Evolutionary conservation across 2,888 invertebrate species (phyloP).

Genomic region (Mechanitis mazaeus): DNA sequence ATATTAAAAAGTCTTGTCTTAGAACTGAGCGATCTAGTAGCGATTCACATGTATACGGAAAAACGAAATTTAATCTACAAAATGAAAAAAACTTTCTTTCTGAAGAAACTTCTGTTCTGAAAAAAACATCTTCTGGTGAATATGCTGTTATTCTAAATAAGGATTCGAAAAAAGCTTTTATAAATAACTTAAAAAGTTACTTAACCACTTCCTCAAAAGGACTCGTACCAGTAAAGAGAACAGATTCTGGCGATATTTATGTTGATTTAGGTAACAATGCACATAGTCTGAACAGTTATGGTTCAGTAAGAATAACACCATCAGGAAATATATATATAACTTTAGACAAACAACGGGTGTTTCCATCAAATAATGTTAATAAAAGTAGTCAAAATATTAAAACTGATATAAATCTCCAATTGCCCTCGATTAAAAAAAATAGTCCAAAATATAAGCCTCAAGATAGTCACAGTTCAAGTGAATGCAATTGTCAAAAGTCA

Average conservation of each 20-base stretch:
- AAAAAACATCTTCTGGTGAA: conserved; percentile 44
- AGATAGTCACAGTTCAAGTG: conserved; percentile 29
- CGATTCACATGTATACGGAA: conserved; percentile 42
- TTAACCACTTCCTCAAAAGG: conserved; percentile 37
- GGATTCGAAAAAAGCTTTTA: conserved; percentile 43
- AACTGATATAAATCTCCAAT: background rate
- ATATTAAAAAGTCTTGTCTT: conserved; percentile 22
- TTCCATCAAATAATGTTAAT: background rate
- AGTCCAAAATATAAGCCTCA: conserved; percentile 36
- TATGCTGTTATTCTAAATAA: conserved; percentile 46
- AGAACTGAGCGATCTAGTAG: conserved; percentile 37
- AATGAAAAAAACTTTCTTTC: conserved; percentile 31
- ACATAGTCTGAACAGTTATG: conserved; percentile 33
- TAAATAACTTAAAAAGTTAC: conserved; percentile 44
- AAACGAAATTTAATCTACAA: conserved; percentile 32
- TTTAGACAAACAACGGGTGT: conserved; percentile 35
- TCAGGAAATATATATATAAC: conserved; percentile 50
- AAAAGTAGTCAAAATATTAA: background rate
- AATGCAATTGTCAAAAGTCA: conserved; percentile 35
- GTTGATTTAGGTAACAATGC: conserved; percentile 38
- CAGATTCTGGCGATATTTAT: conserved; percentile 43
- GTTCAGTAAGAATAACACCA: conserved; percentile 47
- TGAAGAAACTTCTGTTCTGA: conserved; percentile 35
- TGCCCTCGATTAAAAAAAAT: conserved; percentile 5
- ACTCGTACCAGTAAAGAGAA: conserved; percentile 40